Evolutionary conservation across 2,797 vertebrate genomes (phyloP), one percentile per base, ranked within the genome.

Genomic region (Gobio occitaniae): DNA sequence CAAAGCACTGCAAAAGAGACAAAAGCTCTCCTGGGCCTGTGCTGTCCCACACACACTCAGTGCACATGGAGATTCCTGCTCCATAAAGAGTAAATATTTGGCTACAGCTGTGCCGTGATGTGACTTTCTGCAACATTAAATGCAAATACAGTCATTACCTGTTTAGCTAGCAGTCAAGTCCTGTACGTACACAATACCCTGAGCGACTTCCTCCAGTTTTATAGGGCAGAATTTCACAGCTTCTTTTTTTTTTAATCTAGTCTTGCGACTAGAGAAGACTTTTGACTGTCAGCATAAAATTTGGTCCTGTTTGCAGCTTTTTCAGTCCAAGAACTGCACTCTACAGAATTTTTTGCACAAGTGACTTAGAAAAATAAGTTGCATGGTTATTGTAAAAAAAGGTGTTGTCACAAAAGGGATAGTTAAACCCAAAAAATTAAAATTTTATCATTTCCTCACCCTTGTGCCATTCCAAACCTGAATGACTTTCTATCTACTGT

Each of bases 1-100:
- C 78, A 81, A 87, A 84, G 71, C 69, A 78, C 65, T 78, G 83
- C 83, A 81, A 81, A 87, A 84, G 83, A 87, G 15, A 78, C 72
- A 87, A 84, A 52, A 71, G 83, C 86, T 82, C 86, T 87, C 83
- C 66, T 81, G 86, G 78, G 86, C 54, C 78, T 13, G 12, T 36
- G 16, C 76, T 44, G 68, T 71, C 70, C 52, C 70, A 19, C 78
- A 29, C 82, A 75, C 48, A 66, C 66, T 65, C 65, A 11, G 69
- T 38, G n/a, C 32, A 61, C 61, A 86, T 41, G n/a, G 11, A 54
- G 32, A 78, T 79, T 82, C 44, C 25, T 41, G 63, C 74, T 65
- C 56, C 54, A 71, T 65, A 70, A 29, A 80, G 38, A 65, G 72
- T 82, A 70, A 71, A 72, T 78, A 72, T 82, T 72, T 82, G 68